Evolutionary conservation across 2,888 invertebrate species (phyloP), one percentile per base, ranked within the genome.

Genomic region (Mythimna vitellina): DNA sequence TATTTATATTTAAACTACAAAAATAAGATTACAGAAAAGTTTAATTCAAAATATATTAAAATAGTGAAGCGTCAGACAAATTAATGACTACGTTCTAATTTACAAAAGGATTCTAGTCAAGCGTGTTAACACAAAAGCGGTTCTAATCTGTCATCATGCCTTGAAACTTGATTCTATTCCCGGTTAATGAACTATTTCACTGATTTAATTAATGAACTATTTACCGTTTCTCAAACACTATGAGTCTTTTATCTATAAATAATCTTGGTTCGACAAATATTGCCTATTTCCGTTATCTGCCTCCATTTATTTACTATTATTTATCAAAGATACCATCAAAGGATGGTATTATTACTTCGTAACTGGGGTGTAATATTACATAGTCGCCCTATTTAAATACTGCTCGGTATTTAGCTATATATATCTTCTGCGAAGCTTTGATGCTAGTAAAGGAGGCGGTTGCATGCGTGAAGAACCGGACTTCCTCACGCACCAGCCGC

Each of bases 181-280:
- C 22, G 56, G 17, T 32, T 32, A 54, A 6, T 25, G 10, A 42
- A 46, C 29, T 46, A 9, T 35, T 17, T 10, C 12, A 8, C 42
- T 14, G n/a, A 66, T 66, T 32, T 25, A 60, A 77, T 67, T 66
- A 64, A 22, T 54, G 2, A 53, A 38, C 64, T 70, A 53, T 57
- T 35, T 4, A 17, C 20, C 7, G 32, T 46, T n/a, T 17, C 25
- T 35, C 14, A 49, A 25, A 35, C 35, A 60, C 8, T 1, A 14
- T 38, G 17, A 17, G 6, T 46, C 32, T 64, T 38, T 42, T 35
- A 32, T 38, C 32, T 38, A 53, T 61, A 66, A 58, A 32, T 65
- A 49, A 58, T 66, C n/a, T 29, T 51, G 22, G 32, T 12, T 32
- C 25, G 58, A 49, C 54, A 63, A 62, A 71, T 22, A 61, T n/a